These are phyloP conservation scores for Pogonomyrmex californicus DNA, from an alignment of 1,140 invertebrate species.

Conservation along the genomic window DNA sequence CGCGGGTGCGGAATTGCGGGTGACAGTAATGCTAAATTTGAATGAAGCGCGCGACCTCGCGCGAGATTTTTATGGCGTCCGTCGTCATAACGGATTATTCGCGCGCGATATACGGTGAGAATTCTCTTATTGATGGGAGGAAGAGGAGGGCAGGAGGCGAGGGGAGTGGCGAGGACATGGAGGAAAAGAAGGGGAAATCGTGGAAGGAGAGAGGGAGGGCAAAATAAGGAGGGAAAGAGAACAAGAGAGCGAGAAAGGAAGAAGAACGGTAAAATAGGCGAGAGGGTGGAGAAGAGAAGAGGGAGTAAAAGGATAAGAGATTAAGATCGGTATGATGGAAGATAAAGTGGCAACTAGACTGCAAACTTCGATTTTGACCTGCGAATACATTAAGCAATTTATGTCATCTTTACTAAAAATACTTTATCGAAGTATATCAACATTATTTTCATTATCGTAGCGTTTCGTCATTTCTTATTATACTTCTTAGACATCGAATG, in stretches of 20 bases:
- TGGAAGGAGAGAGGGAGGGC: conserved; percentile 28
- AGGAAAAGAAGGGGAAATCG: conserved; percentile 5
- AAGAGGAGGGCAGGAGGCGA: not conserved
- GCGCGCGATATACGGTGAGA: conserved; percentile 40
- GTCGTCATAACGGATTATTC: conserved; percentile 54
- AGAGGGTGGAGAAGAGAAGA: not conserved
- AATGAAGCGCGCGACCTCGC: conserved; percentile 43
- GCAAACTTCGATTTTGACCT: not conserved
- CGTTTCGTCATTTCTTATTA: not conserved
- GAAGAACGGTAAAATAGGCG: conserved; percentile 19
- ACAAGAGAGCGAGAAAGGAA: not conserved
- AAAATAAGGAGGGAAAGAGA: conserved; percentile 24
- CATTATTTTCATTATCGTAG: not conserved
- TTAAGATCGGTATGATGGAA: conserved; percentile 29
- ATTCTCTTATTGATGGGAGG: conserved; percentile 47
- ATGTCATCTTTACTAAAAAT: not conserved
- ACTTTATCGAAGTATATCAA: not conserved
- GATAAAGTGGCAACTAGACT: conserved; percentile 10
- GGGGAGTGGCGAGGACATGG: conserved; percentile 17
- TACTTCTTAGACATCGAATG: not conserved
- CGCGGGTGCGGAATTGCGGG: conserved; percentile 3
- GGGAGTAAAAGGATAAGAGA: not conserved
- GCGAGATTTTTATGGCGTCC: conserved; percentile 45
- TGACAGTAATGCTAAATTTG: conserved; percentile 51
- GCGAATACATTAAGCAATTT: conserved; percentile 3